Evolutionary conservation across 1,140 invertebrate genomes (phyloP).

Genomic region (Apis laboriosa): DNA sequence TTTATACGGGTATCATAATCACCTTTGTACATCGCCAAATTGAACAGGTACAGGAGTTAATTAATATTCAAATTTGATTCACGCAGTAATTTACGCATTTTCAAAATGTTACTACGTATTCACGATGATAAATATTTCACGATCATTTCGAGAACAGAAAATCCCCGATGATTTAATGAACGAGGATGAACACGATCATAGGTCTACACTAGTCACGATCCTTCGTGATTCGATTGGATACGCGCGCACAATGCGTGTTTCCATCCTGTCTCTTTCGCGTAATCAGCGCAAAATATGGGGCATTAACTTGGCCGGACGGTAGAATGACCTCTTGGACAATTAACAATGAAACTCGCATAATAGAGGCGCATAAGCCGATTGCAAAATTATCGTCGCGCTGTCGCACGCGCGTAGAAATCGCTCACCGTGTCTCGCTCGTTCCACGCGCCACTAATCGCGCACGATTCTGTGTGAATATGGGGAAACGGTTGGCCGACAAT

Average conservation of each 20-base stretch:
- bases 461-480: background rate
- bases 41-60: background rate
- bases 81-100: background rate
- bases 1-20: too few relatives aligned
- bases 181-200: background rate
- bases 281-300: slow-evolving; percentile 46
- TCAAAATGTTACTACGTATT: background rate
- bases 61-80: background rate
- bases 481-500: background rate
- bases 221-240: slow-evolving; percentile 40
- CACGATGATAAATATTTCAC: background rate
- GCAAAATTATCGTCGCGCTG: slow-evolving; percentile 46
- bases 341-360: slow-evolving; percentile 58
- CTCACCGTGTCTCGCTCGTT: background rate
- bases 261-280: slow-evolving; percentile 19
- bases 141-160: background rate
- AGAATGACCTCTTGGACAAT: slow-evolving; percentile 52
- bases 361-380: slow-evolving; percentile 45
- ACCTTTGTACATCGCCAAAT: background rate
- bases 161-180: background rate
- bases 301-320: slow-evolving; percentile 39
- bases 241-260: slow-evolving; percentile 29
- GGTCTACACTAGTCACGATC: background rate
- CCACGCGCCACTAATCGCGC: slow-evolving; percentile 37
- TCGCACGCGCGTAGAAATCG: background rate